Conservation (phyloP, 2,113 vertebrate species). For the Cervus canadensis region DNA sequence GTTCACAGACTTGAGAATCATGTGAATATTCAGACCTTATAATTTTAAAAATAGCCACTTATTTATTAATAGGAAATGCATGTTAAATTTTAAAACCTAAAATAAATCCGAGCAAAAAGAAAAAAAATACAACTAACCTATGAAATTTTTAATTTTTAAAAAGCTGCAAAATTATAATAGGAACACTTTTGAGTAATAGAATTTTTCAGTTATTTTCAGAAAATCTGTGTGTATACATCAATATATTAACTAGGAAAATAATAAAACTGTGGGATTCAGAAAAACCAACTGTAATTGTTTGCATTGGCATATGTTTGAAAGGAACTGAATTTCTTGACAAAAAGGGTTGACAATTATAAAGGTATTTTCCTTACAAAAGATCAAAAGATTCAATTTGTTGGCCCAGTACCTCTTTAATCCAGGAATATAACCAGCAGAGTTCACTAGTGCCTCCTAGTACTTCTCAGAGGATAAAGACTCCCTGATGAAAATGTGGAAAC, state of each 20-base stretch:
- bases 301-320: background rate
- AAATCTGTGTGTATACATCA: slow-evolving; percentile 23
- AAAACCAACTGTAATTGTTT: slow-evolving; percentile 24
- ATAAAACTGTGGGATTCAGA: slow-evolving; percentile 32
- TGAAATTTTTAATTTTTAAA: slow-evolving; percentile 1
- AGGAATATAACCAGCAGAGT: background rate
- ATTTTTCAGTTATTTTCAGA: slow-evolving; percentile 13
- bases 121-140: background rate
- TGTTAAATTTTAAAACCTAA: background rate
- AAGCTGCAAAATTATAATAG: background rate
- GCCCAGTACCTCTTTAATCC: background rate
- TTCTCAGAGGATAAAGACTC: background rate
- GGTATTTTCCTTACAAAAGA: slow-evolving; percentile 32
- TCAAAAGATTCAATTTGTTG: slow-evolving; percentile 40
- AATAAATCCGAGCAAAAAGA: background rate
- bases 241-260: slow-evolving; percentile 45
- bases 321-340: slow-evolving; percentile 14
- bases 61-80: background rate
- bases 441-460: background rate
- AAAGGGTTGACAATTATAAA: background rate
- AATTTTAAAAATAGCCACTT: background rate
- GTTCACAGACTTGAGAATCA: background rate
- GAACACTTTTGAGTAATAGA: background rate
- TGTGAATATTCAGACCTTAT: background rate
- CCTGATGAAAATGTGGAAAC: background rate